Conservation (phyloP, 2,797 vertebrate species). For the Coreius guichenoti region DNA sequence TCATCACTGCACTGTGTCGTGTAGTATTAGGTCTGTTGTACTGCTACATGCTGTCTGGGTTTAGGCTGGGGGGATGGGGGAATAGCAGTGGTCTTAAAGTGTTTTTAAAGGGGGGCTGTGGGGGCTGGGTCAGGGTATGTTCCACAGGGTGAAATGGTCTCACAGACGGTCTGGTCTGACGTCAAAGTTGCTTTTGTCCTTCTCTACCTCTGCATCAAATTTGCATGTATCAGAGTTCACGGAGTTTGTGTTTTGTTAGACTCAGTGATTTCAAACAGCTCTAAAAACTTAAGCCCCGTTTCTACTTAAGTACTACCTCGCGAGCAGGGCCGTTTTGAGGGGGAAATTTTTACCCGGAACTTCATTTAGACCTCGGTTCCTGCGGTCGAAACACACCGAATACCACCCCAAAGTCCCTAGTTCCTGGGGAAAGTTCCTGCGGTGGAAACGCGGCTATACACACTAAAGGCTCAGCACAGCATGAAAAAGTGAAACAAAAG, state of each 20-base stretch:
- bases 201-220: slow-evolving; percentile 52
- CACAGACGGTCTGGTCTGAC: slow-evolving; percentile 74
- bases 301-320: too few species aligned
- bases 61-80: slow-evolving; percentile 67
- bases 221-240: slow-evolving; percentile 51
- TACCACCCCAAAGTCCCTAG: too few species aligned
- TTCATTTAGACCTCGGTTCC: too few species aligned
- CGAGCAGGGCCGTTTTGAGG: too few species aligned
- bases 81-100: slow-evolving; percentile 52
- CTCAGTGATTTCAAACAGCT: slow-evolving; percentile 38
- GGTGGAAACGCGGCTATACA: too few species aligned
- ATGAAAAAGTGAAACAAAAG: neutral
- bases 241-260: slow-evolving; percentile 49
- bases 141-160: slow-evolving; percentile 54
- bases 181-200: slow-evolving; percentile 69
- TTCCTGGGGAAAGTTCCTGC: too few species aligned
- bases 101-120: slow-evolving; percentile 54
- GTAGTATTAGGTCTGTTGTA: slow-evolving; percentile 30
- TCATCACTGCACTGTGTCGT: slow-evolving; percentile 3
- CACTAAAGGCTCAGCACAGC: neutral
- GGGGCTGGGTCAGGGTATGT: slow-evolving; percentile 41
- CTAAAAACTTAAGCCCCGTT: too few species aligned
- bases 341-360: too few species aligned
- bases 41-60: slow-evolving; percentile 40
- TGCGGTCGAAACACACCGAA: too few species aligned